Evolutionary conservation across 2,113 vertebrate species (phyloP).

Genomic region (Electrona antarctica): DNA sequence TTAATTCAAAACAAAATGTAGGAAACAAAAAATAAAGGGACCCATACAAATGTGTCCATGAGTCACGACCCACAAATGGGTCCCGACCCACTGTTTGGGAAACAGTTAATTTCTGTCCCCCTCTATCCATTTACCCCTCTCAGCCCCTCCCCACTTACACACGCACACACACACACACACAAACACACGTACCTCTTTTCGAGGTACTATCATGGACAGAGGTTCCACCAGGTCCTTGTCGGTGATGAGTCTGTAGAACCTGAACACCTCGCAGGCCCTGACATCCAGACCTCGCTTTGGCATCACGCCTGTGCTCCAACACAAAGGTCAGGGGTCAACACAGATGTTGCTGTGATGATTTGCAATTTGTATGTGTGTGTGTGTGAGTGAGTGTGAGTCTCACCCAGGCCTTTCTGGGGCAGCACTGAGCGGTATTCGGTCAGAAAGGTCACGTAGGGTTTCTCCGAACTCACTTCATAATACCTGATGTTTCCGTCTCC

Average conservation of each 20-base stretch:
- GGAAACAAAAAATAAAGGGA: no score
- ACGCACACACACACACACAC: no score
- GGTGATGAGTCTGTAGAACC: constrained; percentile 91
- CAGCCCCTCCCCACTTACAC: not conserved
- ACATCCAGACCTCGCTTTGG: constrained; percentile 94
- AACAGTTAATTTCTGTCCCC: not conserved
- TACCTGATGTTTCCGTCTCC: constrained; percentile 93
- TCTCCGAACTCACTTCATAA: constrained; percentile 87
- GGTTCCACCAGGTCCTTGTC: constrained; percentile 88
- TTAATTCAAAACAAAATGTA: no score
- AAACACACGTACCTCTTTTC: constrained; percentile 64
- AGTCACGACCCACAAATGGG: no score
- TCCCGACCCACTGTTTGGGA: no score
- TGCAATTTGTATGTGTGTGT: constrained; percentile 7
- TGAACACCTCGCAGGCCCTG: constrained; percentile 88
- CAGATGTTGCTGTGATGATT: not conserved
- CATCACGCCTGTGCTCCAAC: constrained; percentile 83
- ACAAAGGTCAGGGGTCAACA: constrained; percentile 7
- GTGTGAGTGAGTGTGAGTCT: constrained; percentile 53
- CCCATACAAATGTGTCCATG: no score
- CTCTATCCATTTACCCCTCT: not conserved
- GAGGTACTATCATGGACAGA: constrained; percentile 91
- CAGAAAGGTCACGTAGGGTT: constrained; percentile 89
- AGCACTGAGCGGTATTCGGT: constrained; percentile 84
- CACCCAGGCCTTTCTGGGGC: constrained; percentile 94